These are phyloP conservation scores for Tylochromis polylepis DNA, from an alignment of 2,113 vertebrate genomes.

Conservation along the genomic window DNA sequence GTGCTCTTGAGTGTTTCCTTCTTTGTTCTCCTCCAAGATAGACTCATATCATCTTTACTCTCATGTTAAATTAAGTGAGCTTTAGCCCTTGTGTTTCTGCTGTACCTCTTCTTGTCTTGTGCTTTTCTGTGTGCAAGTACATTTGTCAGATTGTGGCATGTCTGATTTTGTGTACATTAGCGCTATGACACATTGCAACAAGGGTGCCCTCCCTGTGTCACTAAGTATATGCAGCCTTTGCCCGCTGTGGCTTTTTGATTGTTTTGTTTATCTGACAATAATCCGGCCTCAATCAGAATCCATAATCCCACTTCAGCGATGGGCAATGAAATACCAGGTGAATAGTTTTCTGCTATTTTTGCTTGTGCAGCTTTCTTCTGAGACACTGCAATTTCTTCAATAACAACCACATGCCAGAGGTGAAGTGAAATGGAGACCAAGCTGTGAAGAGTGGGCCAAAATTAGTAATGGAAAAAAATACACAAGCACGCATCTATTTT, in stretches of 20 bases:
- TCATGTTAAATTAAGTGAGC: constrained; percentile 42
- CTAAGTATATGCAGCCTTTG: neutral
- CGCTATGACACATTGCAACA: neutral
- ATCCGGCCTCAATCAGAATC: constrained; percentile 26
- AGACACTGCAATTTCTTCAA: neutral
- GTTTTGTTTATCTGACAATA: constrained; percentile 37
- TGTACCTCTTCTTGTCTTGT: neutral
- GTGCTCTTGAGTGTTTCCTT: neutral
- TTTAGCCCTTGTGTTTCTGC: neutral
- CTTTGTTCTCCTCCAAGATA: constrained; percentile 12
- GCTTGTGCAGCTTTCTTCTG: neutral
- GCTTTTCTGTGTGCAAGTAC: neutral
- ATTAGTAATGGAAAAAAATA: neutral
- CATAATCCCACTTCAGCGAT: constrained; percentile 13
- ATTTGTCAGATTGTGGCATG: neutral
- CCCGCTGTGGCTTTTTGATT: neutral
- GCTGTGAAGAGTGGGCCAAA: neutral
- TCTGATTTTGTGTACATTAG: neutral
- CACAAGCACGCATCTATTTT: neutral
- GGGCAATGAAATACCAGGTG: constrained; percentile 1
- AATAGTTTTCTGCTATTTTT: neutral
- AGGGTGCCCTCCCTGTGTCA: neutral
- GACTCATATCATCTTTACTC: constrained; percentile 20
- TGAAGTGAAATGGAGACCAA: neutral
- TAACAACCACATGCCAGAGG: neutral